Percentiles rank a stretch among this genome's conserved stretches.
Conservation (phyloP, 2,113 vertebrate species). For the Thunnus maccoyii region DNA sequence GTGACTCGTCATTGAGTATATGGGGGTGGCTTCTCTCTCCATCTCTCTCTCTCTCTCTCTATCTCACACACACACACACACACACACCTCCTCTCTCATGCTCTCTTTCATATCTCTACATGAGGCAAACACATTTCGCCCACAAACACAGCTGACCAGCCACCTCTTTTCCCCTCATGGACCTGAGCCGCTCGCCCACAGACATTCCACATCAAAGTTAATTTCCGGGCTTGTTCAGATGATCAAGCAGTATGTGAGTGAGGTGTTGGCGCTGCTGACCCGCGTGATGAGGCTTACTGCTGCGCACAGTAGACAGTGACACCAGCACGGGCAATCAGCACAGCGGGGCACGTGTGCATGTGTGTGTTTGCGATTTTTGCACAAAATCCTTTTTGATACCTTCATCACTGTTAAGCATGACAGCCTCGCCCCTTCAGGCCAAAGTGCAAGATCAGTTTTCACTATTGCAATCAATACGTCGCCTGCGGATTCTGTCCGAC, state of each 20-base stretch:
- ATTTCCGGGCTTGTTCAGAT: constrained; percentile 68
- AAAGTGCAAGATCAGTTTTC: constrained; percentile 17
- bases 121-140: constrained; percentile 58
- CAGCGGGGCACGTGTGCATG: background rate
- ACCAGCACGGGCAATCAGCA: constrained; percentile 12
- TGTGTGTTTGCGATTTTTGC: background rate
- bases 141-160: constrained; percentile 53
- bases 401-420: constrained; percentile 1
- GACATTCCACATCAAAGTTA: constrained; percentile 58
- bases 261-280: constrained; percentile 65
- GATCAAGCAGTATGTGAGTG: constrained; percentile 47
- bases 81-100: constrained; percentile 29
- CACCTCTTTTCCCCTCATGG: constrained; percentile 18
- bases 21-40: constrained; percentile 34
- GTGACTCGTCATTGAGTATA: constrained; percentile 28
- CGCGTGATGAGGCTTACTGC: constrained; percentile 58
- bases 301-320: constrained; percentile 41
- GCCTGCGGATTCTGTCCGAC: constrained; percentile 3
- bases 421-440: background rate
- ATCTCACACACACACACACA: background rate
- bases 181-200: constrained; percentile 50
- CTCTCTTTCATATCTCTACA: constrained; percentile 41
- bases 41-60: background rate
- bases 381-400: constrained; percentile 12
- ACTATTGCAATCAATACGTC: constrained; percentile 35